A percentile compares a stretch with the other conserved stretches of the same genome.
These are phyloP conservation scores for Lepidurus apus DNA, from an alignment of 1,140 invertebrate species.

Conservation along the genomic window DNA sequence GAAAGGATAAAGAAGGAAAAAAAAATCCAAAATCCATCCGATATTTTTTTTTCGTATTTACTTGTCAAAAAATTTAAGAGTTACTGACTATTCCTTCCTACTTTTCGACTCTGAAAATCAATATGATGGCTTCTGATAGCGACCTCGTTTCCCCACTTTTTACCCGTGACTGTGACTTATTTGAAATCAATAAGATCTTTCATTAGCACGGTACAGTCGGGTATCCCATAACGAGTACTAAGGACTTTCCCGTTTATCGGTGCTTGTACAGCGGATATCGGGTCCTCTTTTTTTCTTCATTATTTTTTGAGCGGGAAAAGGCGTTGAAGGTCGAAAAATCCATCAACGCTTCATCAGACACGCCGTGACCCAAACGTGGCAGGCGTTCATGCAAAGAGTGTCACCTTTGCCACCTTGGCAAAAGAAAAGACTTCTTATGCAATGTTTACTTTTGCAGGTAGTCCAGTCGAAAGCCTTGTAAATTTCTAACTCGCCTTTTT, in stretches of 20 bases:
- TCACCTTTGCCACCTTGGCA: neutral
- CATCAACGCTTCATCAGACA: neutral
- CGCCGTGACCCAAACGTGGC: neutral
- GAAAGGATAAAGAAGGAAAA: neutral
- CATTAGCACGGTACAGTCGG: neutral
- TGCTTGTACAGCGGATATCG: neutral
- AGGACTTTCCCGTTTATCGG: neutral
- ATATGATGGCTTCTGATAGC: neutral
- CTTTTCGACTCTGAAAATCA: neutral
- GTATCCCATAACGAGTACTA: neutral
- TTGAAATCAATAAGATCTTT: slow-evolving; percentile 16
- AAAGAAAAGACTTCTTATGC: neutral
- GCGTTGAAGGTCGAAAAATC: slow-evolving; percentile 10
- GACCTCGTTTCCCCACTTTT: neutral
- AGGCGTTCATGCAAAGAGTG: slow-evolving; percentile 13
- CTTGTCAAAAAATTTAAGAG: neutral
- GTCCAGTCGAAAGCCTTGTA: neutral
- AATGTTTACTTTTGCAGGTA: slow-evolving; percentile 6
- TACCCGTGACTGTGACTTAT: neutral
- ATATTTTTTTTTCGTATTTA: neutral
- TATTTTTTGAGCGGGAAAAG: neutral
- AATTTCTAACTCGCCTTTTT: neutral
- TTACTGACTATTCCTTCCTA: neutral
- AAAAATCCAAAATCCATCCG: neutral
- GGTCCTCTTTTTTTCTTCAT: neutral